phyloP scores from a whole-genome alignment of 2,113 vertebrate species.

The Leptocoma aspasia region DNA sequence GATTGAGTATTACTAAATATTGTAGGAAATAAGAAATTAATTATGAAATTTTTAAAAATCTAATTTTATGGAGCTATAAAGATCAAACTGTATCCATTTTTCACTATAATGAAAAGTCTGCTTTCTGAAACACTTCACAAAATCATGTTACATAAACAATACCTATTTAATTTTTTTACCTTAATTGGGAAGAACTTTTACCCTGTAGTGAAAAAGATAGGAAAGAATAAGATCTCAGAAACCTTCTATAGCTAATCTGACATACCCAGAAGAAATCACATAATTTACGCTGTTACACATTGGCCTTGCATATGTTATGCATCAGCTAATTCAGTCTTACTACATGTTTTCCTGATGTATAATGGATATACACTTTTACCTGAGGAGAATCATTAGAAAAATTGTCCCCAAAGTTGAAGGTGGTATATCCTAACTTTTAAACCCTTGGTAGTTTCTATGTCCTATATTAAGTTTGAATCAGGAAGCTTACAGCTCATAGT shows the following conservation, averaged over 20 bases:
- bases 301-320: neutral
- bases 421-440: neutral
- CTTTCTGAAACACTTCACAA: neutral
- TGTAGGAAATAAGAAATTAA: neutral
- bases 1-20: neutral
- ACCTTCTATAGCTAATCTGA: neutral
- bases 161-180: neutral
- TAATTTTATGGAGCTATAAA: neutral
- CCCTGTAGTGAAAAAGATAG: neutral
- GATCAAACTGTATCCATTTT: neutral
- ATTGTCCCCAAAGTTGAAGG: neutral
- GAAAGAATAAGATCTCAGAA: neutral
- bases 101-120: neutral
- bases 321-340: neutral
- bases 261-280: accelerated
- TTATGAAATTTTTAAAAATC: neutral
- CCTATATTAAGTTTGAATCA: neutral
- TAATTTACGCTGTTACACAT: neutral
- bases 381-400: neutral
- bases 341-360: neutral
- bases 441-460: neutral
- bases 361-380: neutral
- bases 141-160: neutral
- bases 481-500: neutral
- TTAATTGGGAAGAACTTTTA: neutral